Conservation (phyloP, 2,888 invertebrate species). For the Drosophila parthenogenetica region DNA sequence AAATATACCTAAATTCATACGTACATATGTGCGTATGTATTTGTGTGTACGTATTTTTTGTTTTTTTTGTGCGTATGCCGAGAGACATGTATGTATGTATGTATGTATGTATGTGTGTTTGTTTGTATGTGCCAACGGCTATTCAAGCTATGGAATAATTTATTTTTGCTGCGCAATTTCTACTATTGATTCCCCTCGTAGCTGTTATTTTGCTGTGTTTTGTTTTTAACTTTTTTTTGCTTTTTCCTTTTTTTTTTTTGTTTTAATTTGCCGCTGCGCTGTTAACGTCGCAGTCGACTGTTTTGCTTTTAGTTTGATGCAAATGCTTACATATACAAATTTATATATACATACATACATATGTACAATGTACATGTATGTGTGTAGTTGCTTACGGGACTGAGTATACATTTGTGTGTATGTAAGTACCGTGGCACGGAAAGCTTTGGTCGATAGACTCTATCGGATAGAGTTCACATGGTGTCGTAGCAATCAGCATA, state of each 20-base stretch:
- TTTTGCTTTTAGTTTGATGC: constrained; percentile 13
- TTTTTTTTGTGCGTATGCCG: constrained; percentile 12
- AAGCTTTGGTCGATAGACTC: constrained; percentile 8
- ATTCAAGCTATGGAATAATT: constrained; percentile 69
- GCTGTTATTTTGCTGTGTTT: constrained; percentile 33
- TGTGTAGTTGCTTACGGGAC: neutral
- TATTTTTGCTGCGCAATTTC: constrained; percentile 74
- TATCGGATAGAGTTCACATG: constrained; percentile 3
- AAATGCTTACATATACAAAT: constrained; percentile 1
- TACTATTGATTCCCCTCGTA: constrained; percentile 64
- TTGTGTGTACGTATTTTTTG: constrained; percentile 6
- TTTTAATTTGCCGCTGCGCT: constrained; percentile 17
- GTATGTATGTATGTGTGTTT: constrained; percentile 27
- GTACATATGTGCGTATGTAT: constrained; percentile 14
- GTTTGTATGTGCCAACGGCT: constrained; percentile 50
- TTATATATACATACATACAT: neutral
- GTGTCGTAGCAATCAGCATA: constrained; percentile 17
- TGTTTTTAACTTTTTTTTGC: constrained; percentile 34
- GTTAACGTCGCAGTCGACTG: constrained; percentile 24
- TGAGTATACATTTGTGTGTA: constrained; percentile 4
- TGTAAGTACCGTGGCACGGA: neutral
- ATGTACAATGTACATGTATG: neutral
- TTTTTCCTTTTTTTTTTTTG: constrained; percentile 25
- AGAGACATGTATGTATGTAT: constrained; percentile 14
- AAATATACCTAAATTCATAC: constrained; percentile 22